These are phyloP conservation scores for Synergus gifuensis DNA, from an alignment of 2,888 invertebrate species.

Conservation along the genomic window DNA sequence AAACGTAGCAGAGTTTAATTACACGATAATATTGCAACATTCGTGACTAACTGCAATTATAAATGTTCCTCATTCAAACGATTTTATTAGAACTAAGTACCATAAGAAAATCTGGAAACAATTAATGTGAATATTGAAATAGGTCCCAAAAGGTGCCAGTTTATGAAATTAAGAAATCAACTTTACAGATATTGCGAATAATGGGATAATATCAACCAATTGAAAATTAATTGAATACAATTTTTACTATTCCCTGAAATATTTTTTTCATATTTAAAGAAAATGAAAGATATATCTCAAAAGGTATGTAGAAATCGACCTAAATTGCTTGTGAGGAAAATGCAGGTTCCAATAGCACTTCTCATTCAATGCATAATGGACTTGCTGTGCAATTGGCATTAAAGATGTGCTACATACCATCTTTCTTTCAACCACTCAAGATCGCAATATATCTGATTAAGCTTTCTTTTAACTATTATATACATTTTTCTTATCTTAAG, in stretches of 20 bases:
- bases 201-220: not conserved
- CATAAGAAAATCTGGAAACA: not conserved
- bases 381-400: not conserved
- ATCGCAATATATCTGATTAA: not conserved
- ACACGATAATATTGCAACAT: slow-evolving; percentile 15
- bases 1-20: not conserved
- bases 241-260: not conserved
- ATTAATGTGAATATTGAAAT: not conserved
- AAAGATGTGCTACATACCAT: slow-evolving; percentile 22
- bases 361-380: slow-evolving; percentile 21
- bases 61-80: not conserved
- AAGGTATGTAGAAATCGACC: slow-evolving; percentile 57
- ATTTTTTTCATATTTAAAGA: not conserved
- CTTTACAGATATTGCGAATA: too few relatives aligned
- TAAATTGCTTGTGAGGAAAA: slow-evolving; percentile 50
- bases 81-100: not conserved
- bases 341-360: slow-evolving; percentile 19
- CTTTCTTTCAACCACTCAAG: not conserved
- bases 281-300: slow-evolving; percentile 8
- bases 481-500: not conserved
- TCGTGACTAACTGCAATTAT: not conserved
- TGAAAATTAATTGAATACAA: not conserved
- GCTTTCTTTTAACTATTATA: slow-evolving; percentile 2
- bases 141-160: too few relatives aligned
- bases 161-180: too few relatives aligned